Percentiles rank a stretch among this genome's conserved stretches.
phyloP scores from a whole-genome alignment of 2,113 vertebrate species.

The Indicator indicator region DNA sequence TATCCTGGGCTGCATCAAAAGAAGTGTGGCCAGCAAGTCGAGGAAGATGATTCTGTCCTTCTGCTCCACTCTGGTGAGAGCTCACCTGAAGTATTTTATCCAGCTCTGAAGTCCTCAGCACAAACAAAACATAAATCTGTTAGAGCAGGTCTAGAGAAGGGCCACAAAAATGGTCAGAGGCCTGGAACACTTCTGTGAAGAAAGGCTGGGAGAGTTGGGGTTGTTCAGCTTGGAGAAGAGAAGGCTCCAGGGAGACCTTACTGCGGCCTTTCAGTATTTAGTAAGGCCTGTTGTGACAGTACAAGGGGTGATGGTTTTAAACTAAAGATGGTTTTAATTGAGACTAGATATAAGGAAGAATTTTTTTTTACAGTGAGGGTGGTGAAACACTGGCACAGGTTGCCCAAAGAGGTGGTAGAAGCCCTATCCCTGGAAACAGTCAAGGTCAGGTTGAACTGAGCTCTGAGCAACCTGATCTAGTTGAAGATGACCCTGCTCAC shows the following conservation, averaged over 20 bases:
- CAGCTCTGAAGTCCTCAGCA: background rate
- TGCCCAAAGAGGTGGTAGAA: background rate
- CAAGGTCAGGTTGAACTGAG: background rate
- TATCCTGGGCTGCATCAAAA: background rate
- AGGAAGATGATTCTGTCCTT: background rate
- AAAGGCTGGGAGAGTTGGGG: too few species aligned
- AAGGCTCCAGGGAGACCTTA: background rate
- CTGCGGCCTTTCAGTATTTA: background rate
- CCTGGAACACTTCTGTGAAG: too few species aligned
- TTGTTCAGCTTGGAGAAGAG: background rate
- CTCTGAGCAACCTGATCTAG: background rate
- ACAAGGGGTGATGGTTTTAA: background rate
- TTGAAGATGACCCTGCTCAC: background rate
- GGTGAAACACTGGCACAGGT: background rate
- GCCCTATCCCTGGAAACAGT: background rate
- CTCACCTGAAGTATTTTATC: background rate
- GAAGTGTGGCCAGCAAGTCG: background rate
- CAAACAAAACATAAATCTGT: background rate
- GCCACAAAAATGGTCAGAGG: background rate
- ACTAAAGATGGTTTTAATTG: background rate
- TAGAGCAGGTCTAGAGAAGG: background rate
- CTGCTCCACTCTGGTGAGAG: background rate
- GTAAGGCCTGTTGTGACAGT: too few species aligned
- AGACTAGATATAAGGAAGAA: background rate
- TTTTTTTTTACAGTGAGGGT: background rate